Evolutionary conservation across 2,113 vertebrate genomes (phyloP), one percentile per base, ranked within the genome.

Genomic region (Cervus canadensis): DNA sequence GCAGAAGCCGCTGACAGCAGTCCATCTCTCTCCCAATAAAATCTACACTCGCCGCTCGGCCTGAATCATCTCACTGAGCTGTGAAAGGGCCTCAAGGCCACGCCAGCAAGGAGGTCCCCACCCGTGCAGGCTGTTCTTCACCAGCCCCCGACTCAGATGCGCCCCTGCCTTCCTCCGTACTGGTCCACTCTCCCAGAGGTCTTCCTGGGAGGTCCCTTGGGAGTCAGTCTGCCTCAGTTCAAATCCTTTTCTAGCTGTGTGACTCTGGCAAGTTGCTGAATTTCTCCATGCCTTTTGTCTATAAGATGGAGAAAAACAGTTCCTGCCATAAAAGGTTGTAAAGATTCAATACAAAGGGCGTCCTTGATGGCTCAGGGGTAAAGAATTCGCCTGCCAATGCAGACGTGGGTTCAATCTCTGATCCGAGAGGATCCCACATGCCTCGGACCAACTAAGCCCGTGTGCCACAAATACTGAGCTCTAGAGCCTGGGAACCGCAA

Each of bases 111-210:
- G 45, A 84, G 82, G 13, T 40, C 16, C 67, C 76, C 23, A 10
- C 17, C 8, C 7, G 36, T 10, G 26, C 64, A 90, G 25, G 14
- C 33, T 7, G 50, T 14, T 48, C 64, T 67, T 36, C 33, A 50
- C 9, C 3, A 2, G 21, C 43, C 57, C 13, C 50, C 1, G 6
- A 89, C 36, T 12, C n/a, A 45, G 15, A 30, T 0, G 4, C n/a
- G 14, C 16, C 12, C 26, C 57, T 62, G 28, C 28, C 28, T 64
- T 25, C 36, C 67, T 56, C 79, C 26, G 23, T 48, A 54, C 59
- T 33, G 86, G 17, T 0, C 15, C 8, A 23, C 30, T 50, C 17
- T 4, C 64, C 9, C 4, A 40, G 15, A 16, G 81, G 17, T 45
- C 59, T n/a, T 52, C 50, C 90, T n/a, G 52, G 88, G 50, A 85